A percentile compares a stretch with the other conserved stretches of the same genome.
Evolutionary conservation across 2,113 vertebrate species (phyloP).

Genomic region (Epinephelus moara): DNA sequence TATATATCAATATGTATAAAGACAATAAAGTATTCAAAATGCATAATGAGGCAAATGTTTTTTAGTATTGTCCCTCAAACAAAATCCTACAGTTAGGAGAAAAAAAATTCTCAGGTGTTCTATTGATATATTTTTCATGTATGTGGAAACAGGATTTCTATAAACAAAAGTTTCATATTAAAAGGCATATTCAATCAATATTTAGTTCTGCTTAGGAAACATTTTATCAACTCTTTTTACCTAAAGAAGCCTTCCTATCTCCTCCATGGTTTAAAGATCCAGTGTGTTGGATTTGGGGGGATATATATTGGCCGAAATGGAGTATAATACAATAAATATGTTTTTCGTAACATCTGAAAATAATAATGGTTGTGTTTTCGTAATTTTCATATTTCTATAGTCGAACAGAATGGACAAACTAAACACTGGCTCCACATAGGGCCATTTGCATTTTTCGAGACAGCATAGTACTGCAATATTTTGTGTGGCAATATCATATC

Average conservation of each 20-base stretch:
- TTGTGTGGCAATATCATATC: no score
- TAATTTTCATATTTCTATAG: no score
- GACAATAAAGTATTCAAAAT: neutral
- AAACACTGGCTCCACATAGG: no score
- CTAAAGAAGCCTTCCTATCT: neutral
- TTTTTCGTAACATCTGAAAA: no score
- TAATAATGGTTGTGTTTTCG: no score
- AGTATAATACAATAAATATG: no score
- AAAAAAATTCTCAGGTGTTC: neutral
- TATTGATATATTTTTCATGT: neutral
- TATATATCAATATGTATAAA: no score
- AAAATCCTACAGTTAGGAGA: neutral
- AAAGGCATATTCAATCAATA: neutral
- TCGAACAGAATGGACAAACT: no score
- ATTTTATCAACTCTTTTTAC: neutral
- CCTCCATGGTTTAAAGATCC: neutral
- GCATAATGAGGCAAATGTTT: neutral
- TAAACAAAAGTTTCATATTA: neutral
- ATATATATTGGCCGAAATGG: no score
- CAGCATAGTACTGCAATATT: no score
- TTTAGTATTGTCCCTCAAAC: neutral
- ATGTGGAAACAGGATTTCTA: neutral
- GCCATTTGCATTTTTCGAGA: no score
- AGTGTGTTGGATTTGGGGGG: no score
- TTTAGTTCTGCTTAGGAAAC: neutral